These are phyloP conservation scores for Parnassius glacialis DNA, from an alignment of 2,888 invertebrate genomes.

Conservation along the genomic window DNA sequence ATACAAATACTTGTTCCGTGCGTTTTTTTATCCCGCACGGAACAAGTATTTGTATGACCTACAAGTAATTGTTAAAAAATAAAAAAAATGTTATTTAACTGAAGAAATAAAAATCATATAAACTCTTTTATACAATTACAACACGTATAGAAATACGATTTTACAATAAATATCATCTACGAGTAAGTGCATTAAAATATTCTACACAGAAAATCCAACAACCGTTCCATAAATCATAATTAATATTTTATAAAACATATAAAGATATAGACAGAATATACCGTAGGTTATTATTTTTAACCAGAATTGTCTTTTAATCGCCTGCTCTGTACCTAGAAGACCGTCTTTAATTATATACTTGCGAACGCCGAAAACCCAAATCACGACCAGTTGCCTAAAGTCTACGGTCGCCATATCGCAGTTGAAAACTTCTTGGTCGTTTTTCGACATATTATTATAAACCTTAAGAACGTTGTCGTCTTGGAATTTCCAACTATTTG, in stretches of 20 bases:
- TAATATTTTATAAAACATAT: conserved; percentile 2
- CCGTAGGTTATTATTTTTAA: conserved; percentile 12
- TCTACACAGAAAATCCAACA: too few species aligned
- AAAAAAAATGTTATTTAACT: too few species aligned
- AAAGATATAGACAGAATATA: conserved; percentile 10
- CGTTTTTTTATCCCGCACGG: too few species aligned
- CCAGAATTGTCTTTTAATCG: conserved; percentile 13
- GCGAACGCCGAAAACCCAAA: conserved; percentile 6
- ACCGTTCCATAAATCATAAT: neutral
- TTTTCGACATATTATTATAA: conserved; percentile 1
- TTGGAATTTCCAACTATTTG: conserved; percentile 14
- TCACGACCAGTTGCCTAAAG: neutral
- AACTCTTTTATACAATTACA: too few species aligned
- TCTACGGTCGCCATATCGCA: conserved; percentile 14
- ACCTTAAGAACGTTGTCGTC: conserved; percentile 10
- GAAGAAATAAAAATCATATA: too few species aligned
- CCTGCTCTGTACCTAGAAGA: neutral
- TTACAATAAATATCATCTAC: too few species aligned
- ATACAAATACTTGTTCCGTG: too few species aligned
- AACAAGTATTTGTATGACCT: too few species aligned
- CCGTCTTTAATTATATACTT: conserved; percentile 12
- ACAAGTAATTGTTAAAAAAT: too few species aligned
- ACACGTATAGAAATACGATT: too few species aligned
- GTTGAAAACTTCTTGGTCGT: conserved; percentile 6
- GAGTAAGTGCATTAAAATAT: too few species aligned